A percentile compares a stretch with the other conserved stretches of the same genome.
Evolutionary conservation across 2,113 vertebrate species (phyloP).

Genomic region (Eretmochelys imbricata): DNA sequence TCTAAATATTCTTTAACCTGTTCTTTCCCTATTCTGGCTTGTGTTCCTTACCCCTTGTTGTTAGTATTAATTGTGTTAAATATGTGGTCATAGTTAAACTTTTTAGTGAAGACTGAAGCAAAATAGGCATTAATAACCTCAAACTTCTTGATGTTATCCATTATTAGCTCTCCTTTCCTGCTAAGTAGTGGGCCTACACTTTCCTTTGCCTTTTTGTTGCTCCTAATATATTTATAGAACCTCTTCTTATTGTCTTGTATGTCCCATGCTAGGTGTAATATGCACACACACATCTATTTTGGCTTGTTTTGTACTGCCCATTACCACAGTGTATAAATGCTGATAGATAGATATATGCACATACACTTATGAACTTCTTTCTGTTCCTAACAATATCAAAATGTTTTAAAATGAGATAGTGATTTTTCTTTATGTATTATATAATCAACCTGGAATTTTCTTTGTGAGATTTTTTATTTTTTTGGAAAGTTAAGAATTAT

Average conservation of each 20-base stretch:
- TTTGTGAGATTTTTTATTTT: background rate
- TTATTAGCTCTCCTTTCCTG: background rate
- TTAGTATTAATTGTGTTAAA: background rate
- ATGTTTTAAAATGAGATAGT: background rate
- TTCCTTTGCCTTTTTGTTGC: background rate
- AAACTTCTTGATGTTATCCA: background rate
- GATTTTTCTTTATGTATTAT: background rate
- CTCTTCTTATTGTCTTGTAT: background rate
- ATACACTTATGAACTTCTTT: background rate
- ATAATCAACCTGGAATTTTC: background rate
- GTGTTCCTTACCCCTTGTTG: background rate
- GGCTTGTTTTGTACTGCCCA: background rate
- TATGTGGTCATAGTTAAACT: background rate
- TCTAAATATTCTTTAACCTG: background rate
- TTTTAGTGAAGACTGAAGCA: background rate
- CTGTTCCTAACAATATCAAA: background rate
- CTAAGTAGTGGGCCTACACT: background rate
- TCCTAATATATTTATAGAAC: background rate
- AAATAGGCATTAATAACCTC: background rate
- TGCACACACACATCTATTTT: background rate
- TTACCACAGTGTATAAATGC: background rate
- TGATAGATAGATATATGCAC: fast-evolving
- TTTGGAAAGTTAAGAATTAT: background rate
- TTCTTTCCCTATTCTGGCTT: background rate
- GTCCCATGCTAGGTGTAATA: background rate